Base-by-base conservation (phyloP, 1,140 invertebrate genomes). In the Idris sp. region DNA sequence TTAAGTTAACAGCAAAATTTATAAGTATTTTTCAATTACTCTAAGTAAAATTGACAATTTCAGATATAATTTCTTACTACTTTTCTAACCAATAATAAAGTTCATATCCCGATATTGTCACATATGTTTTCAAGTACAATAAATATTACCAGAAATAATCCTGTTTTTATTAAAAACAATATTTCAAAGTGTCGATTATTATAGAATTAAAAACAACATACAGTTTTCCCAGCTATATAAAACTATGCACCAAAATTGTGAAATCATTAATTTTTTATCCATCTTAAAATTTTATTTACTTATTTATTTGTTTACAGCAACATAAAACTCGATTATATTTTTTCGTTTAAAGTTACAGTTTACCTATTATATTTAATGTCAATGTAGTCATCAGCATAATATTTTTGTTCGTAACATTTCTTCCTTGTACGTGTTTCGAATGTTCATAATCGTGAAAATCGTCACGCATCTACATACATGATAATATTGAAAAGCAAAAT, bases 401-500 rank as follows among this genome's bases (percentile, higher is more conserved):
- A 6, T 4, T 22, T 22, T 22, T 6, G 6, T 22, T 6, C 6
- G 2, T 22, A 22, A 22, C 6, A 22, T 22, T 22, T 22, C n/a
- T 22, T 2, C 19, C 6, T 22, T 6, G 19, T 22, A 22, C 19
- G 19, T 22, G 28, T 30, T 30, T 30, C 5, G 28, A 4, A 9
- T 3, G 10, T 13, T 33, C 31, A 13, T 13, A 9, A 33, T 3
- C 31, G 31, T 11, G 11, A 11, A 33, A 13, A 33, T 33, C 31
- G 31, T 13, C 31, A 9, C 31, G 31, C 31, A 7, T 11, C 2
- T 33, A 19, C 28, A n/a, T 43, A 14, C 13, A 10, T 40, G 26
- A 41, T 43, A 5, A 54, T 53, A 65, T 48, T 38, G 48, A 44
- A 65, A 46, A 38, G 49, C 25, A 38, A 65, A 65, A 65, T 56